These are phyloP conservation scores for Rousettus leschenaultii DNA, from an alignment of 2,113 vertebrate genomes.

Conservation along the genomic window DNA sequence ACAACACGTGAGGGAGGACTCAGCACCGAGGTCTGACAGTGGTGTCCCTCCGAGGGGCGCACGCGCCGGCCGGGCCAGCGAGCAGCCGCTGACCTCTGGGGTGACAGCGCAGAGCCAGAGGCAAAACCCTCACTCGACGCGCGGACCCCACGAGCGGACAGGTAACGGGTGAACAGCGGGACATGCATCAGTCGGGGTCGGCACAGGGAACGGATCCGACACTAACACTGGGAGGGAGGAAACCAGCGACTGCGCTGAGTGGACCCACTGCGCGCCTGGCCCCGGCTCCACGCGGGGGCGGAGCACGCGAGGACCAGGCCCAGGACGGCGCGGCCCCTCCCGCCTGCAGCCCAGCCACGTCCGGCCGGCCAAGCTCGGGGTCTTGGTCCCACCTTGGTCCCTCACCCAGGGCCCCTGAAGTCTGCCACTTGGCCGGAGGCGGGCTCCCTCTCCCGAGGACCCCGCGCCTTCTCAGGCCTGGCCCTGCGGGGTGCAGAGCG, in stretches of 20 bases:
- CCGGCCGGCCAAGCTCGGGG: neutral
- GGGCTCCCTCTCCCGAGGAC: neutral
- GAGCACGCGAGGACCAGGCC: neutral
- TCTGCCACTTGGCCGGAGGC: rapidly evolving
- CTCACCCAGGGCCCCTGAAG: neutral
- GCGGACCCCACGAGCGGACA: slow-evolving; percentile 46
- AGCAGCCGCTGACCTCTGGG: slow-evolving; percentile 22
- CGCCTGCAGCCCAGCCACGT: neutral
- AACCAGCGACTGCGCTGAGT: neutral
- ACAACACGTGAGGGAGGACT: neutral
- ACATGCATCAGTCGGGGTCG: slow-evolving; percentile 6
- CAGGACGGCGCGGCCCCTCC: rapidly evolving
- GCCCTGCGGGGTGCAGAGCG: too few species aligned
- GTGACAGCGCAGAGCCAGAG: neutral
- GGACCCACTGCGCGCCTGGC: neutral
- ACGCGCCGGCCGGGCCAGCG: neutral
- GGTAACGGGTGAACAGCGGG: slow-evolving; percentile 20
- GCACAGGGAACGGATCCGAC: slow-evolving; percentile 31
- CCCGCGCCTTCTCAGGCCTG: too few species aligned
- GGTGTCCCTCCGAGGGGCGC: neutral
- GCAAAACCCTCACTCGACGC: slow-evolving; percentile 43
- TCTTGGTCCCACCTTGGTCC: neutral
- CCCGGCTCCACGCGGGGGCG: rapidly evolving
- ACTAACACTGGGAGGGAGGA: slow-evolving; percentile 32
- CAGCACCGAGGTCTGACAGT: neutral